phyloP scores from a whole-genome alignment of 2,888 invertebrate species.

The Teleogryllus oceanicus region DNA sequence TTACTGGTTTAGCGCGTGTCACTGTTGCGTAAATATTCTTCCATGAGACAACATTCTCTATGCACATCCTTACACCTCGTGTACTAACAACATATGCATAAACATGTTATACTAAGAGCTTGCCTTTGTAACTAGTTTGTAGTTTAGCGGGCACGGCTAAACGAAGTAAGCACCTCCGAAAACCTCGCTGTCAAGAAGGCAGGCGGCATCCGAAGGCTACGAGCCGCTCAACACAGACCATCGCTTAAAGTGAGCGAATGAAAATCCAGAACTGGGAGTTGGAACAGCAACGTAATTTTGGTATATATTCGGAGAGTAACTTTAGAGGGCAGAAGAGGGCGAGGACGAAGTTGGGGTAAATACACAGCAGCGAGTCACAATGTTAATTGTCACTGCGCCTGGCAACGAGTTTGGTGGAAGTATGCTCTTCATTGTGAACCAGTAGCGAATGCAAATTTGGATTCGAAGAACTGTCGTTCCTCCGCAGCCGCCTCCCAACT shows the following conservation, averaged over 20 bases:
- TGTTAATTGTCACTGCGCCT: neutral
- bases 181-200: too few relatives aligned
- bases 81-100: too few relatives aligned
- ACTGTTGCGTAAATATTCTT: too few relatives aligned
- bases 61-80: too few relatives aligned
- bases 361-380: neutral
- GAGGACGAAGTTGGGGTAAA: neutral
- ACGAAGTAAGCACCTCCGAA: too few relatives aligned
- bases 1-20: too few relatives aligned
- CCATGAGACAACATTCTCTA: too few relatives aligned
- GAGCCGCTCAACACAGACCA: neutral
- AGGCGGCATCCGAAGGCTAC: too few relatives aligned
- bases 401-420: slow-evolving; percentile 3
- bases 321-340: slow-evolving; percentile 3
- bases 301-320: neutral
- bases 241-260: neutral
- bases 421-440: slow-evolving; percentile 4
- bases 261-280: neutral
- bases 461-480: neutral
- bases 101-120: too few relatives aligned
- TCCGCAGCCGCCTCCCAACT: neutral
- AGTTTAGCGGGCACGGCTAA: too few relatives aligned
- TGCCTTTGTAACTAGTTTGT: too few relatives aligned
- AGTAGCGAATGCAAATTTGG: neutral
- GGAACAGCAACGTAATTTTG: neutral